Percentiles rank a stretch among this genome's conserved stretches.
phyloP scores from a whole-genome alignment of 2,888 invertebrate genomes.

The Bursaphelenchus okinawaensis region DNA sequence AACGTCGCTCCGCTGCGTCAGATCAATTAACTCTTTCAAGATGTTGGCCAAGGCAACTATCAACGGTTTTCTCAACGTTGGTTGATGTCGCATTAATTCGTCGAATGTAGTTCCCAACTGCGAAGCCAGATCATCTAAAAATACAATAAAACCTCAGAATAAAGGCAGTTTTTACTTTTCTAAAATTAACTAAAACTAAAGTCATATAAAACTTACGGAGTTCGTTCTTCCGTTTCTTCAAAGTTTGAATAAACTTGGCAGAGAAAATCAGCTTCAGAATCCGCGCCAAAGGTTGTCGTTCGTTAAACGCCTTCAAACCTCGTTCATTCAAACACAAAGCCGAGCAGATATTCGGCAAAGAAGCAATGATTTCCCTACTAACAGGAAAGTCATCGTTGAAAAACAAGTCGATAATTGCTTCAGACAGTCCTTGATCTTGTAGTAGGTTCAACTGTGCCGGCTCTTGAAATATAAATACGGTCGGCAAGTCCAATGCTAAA shows the following conservation, averaged over 20 bases:
- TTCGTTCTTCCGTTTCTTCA: constrained; percentile 76
- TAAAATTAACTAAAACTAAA: constrained; percentile 15
- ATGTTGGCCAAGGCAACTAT: constrained; percentile 74
- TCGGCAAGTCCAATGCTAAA: constrained; percentile 61
- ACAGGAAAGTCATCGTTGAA: constrained; percentile 61
- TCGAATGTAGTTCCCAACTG: constrained; percentile 82
- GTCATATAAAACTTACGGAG: constrained; percentile 56
- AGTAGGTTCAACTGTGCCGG: constrained; percentile 75
- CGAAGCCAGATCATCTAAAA: constrained; percentile 71
- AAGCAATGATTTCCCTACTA: constrained; percentile 68
- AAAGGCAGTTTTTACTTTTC: constrained; percentile 9
- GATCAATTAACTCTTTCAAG: constrained; percentile 19
- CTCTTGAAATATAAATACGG: constrained; percentile 73
- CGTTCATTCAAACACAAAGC: constrained; percentile 77
- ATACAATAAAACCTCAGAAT: not conserved
- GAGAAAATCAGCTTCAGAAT: constrained; percentile 75
- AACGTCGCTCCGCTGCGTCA: not conserved
- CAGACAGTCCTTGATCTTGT: constrained; percentile 69
- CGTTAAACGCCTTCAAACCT: constrained; percentile 70
- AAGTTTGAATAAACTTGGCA: constrained; percentile 76
- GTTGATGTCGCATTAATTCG: constrained; percentile 81
- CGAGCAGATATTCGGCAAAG: constrained; percentile 78
- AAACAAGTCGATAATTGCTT: constrained; percentile 20
- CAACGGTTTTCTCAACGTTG: constrained; percentile 73
- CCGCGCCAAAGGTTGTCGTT: constrained; percentile 69